Conservation (phyloP, 2,797 vertebrate genomes). For the Odontamblyopus lacepedii region DNA sequence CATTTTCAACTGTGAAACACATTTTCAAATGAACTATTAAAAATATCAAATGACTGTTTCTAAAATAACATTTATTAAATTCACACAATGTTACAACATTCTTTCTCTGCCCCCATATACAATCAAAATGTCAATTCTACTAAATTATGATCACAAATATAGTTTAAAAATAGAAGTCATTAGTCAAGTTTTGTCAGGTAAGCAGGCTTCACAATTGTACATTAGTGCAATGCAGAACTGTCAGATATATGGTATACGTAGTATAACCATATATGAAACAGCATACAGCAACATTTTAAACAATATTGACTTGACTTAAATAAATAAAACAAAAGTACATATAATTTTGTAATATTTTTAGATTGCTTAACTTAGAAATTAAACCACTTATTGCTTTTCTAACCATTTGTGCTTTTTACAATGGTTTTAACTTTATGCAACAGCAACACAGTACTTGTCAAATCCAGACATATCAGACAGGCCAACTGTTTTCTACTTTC, state of each 20-base stretch:
- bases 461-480: not conserved
- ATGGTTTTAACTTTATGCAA: not conserved
- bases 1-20: no score
- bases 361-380: not conserved
- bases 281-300: no score
- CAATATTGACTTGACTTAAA: no score
- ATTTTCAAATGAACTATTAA: no score
- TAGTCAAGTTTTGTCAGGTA: slow-evolving; percentile 1
- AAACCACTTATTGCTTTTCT: no score
- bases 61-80: not conserved
- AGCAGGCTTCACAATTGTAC: not conserved
- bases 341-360: not conserved
- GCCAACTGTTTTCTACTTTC: not conserved
- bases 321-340: no score
- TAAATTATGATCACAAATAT: not conserved
- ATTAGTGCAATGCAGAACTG: not conserved
- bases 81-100: not conserved
- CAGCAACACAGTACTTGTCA: not conserved
- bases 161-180: not conserved
- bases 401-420: no score
- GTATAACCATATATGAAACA: no score
- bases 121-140: not conserved
- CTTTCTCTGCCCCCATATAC: no score
- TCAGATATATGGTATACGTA: no score
- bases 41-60: not conserved